phyloP scores from a whole-genome alignment of 2,888 invertebrate species.

The Criorhina ranunculi region DNA sequence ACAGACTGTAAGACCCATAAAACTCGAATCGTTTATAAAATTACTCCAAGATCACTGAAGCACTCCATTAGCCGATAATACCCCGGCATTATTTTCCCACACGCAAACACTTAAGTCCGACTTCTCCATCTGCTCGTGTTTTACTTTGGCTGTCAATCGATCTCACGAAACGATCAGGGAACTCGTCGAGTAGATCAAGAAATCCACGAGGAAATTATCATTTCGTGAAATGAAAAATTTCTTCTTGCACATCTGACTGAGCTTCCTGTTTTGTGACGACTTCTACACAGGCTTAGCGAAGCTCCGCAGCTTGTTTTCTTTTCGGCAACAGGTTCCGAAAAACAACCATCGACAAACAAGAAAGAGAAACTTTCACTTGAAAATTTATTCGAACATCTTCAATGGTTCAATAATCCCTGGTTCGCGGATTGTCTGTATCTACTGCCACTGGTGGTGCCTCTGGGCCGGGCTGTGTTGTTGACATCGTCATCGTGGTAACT shows the following conservation, averaged over 20 bases:
- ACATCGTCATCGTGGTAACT: conserved; percentile 54
- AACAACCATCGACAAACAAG: conserved; percentile 29
- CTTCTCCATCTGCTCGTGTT: conserved; percentile 21
- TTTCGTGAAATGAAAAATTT: conserved; percentile 61
- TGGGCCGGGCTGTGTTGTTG: conserved; percentile 55
- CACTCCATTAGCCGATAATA: conserved; percentile 43
- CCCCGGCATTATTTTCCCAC: conserved; percentile 53
- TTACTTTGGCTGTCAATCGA: conserved; percentile 8
- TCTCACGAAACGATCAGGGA: conserved; percentile 60
- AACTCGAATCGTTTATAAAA: conserved; percentile 18
- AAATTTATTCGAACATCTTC: conserved; percentile 66
- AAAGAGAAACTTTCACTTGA: conserved; percentile 62
- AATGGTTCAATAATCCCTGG: conserved; percentile 69
- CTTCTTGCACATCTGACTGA: conserved; percentile 40
- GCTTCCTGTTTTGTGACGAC: conserved; percentile 64
- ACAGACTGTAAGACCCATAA: conserved; percentile 6
- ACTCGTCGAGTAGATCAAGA: conserved; percentile 30
- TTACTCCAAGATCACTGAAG: conserved; percentile 47
- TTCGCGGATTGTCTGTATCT: conserved; percentile 4
- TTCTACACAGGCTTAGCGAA: conserved; percentile 7
- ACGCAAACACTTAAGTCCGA: conserved; percentile 48
- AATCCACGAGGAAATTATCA: conserved; percentile 49
- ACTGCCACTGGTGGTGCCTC: conserved; percentile 12
- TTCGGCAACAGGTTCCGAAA: conserved; percentile 43
- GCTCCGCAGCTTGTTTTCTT: not conserved